These are phyloP conservation scores for Xanthia togata DNA, from an alignment of 2,888 invertebrate species.

Conservation along the genomic window DNA sequence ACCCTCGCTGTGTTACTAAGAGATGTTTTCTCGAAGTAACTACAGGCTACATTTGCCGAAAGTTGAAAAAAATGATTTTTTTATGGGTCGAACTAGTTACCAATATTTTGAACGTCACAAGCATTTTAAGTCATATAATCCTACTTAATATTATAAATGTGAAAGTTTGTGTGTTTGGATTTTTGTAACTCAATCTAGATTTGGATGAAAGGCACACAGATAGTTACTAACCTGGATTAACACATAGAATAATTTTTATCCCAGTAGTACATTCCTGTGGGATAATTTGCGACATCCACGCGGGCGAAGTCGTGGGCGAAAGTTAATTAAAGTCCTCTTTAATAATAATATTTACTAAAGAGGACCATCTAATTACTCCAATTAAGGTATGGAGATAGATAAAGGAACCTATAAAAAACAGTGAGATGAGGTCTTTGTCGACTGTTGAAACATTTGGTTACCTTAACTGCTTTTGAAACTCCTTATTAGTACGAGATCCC, in stretches of 20 bases:
- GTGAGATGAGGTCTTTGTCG: not conserved
- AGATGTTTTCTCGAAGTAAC: not conserved
- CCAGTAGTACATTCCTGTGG: too few relatives aligned
- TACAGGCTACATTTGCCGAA: not conserved
- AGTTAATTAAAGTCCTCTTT: too few relatives aligned
- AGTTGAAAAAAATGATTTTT: not conserved
- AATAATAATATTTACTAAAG: not conserved
- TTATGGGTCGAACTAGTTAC: not conserved
- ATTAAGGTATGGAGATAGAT: not conserved
- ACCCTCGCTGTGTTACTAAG: constrained; percentile 54
- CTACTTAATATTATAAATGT: too few relatives aligned
- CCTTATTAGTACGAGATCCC: not conserved
- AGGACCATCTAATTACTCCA: not conserved
- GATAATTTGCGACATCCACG: too few relatives aligned
- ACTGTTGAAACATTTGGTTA: not conserved
- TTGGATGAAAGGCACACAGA: too few relatives aligned
- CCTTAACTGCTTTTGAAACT: not conserved
- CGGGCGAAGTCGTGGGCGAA: too few relatives aligned
- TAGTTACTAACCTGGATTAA: too few relatives aligned
- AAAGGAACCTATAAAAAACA: not conserved
- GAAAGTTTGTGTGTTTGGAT: too few relatives aligned
- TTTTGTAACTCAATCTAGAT: too few relatives aligned
- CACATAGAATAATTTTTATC: too few relatives aligned
- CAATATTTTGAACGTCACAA: not conserved
- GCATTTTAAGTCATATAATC: not conserved